Conservation (phyloP, 2,888 invertebrate genomes). For the Limnephilus lunatus region DNA sequence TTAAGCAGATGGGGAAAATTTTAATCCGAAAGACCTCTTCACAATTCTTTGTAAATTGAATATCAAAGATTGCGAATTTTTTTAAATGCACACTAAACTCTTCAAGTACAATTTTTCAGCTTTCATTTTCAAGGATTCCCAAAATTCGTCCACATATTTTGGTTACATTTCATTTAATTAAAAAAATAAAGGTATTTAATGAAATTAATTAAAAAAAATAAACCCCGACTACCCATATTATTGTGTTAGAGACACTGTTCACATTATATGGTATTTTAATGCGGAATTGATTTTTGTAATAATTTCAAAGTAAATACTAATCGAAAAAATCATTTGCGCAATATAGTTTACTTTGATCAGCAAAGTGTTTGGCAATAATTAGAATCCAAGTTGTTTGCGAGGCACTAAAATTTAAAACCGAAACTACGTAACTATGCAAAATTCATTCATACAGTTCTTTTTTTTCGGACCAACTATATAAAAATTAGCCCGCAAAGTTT, state of each 20-base stretch:
- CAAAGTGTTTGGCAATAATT: too few relatives aligned
- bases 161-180: background rate
- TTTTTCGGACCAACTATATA: too few relatives aligned
- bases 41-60: conserved; percentile 18
- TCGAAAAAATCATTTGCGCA: too few relatives aligned
- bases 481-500: too few relatives aligned
- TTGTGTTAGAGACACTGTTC: background rate
- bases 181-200: background rate
- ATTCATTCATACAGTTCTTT: too few relatives aligned
- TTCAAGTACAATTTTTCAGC: background rate
- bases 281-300: background rate
- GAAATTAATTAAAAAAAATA: background rate
- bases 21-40: background rate
- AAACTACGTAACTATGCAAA: too few relatives aligned
- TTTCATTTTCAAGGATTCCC: background rate
- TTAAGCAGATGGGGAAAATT: conserved; percentile 35
- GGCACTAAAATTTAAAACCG: too few relatives aligned
- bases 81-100: conserved; percentile 8
- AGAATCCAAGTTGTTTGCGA: too few relatives aligned
- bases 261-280: background rate
- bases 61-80: conserved; percentile 11
- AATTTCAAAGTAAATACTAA: too few relatives aligned
- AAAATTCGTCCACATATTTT: background rate
- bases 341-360: too few relatives aligned
- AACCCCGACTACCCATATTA: background rate